Evolutionary conservation across 2,113 vertebrate genomes (phyloP).

Genomic region (Hippolais icterina): DNA sequence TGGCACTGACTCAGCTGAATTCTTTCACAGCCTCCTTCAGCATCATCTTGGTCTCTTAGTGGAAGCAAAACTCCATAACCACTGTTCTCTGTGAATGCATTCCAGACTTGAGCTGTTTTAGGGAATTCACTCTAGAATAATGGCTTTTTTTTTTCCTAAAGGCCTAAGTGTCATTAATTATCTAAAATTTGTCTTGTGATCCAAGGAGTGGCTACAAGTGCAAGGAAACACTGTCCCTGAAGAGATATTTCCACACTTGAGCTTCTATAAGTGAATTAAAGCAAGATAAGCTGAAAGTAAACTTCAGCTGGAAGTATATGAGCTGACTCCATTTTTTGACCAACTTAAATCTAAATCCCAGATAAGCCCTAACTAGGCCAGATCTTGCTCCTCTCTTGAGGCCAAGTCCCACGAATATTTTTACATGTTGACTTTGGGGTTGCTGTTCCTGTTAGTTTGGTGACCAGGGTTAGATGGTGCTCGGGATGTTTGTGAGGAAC

Average conservation of each 20-base stretch:
- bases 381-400: neutral
- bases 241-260: neutral
- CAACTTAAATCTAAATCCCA: neutral
- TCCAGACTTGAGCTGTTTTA: neutral
- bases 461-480: neutral
- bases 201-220: neutral
- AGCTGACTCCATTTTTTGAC: neutral
- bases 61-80: neutral
- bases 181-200: neutral
- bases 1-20: neutral
- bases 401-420: neutral
- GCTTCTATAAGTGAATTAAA: neutral
- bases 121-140: neutral
- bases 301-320: neutral
- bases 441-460: neutral
- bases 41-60: neutral
- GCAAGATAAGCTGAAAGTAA: neutral
- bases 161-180: neutral
- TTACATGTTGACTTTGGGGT: neutral
- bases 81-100: neutral
- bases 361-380: neutral
- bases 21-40: neutral
- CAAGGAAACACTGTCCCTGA: neutral
- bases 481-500: accelerated
- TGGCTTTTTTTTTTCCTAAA: neutral